Evolutionary conservation across 1,140 invertebrate species (phyloP), one percentile per base, ranked within the genome.

Genomic region (Plodia interpunctella): DNA sequence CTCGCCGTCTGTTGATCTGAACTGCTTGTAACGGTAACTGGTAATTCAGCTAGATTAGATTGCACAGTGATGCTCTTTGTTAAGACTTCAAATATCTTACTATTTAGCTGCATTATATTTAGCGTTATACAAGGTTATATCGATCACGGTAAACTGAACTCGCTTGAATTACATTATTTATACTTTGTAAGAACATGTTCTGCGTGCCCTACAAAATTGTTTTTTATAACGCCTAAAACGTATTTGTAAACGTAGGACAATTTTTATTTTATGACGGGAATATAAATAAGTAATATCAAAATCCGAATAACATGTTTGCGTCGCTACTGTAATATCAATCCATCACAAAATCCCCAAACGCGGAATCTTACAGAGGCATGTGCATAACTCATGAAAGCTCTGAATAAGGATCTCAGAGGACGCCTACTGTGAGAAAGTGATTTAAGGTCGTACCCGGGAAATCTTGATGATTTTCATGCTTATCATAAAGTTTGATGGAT

Each of bases 401-500:
- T 5, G 15, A 15, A 17, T 17, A 44, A 44, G 30, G 30, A 9
- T 44, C 38, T 44, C 38, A 13, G 15, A 44, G 38, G 38, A 44
- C 38, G 38, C 38, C 38, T 15, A 9, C 32, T 15, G 15, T 44
- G 38, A n/a, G 30, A 32, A 9, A 1, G 38, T 44, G 38, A 44
- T 44, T 44, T 44, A 44, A 44, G 38, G n/a, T 4, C 11, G 15
- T 15, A 44, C 15, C 5, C 10, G 13, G 15, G 15, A 2, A 44
- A 44, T 44, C n/a, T 51, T 51, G 49, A 20, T 51, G 49, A 51
- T 20, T 51, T 51, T 8, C 10, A 51, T 51, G 10, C 49, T 18
- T 49, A 49, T 49, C 6, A 11, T 49, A 49, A 18, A 49, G 49
- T n/a, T 55, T 55, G 59, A 60, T 60, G 59, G 59, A 20, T 65